Evolutionary conservation across 2,113 vertebrate genomes (phyloP), one percentile per base, ranked within the genome.

Genomic region (Mormyrus lacerda): DNA sequence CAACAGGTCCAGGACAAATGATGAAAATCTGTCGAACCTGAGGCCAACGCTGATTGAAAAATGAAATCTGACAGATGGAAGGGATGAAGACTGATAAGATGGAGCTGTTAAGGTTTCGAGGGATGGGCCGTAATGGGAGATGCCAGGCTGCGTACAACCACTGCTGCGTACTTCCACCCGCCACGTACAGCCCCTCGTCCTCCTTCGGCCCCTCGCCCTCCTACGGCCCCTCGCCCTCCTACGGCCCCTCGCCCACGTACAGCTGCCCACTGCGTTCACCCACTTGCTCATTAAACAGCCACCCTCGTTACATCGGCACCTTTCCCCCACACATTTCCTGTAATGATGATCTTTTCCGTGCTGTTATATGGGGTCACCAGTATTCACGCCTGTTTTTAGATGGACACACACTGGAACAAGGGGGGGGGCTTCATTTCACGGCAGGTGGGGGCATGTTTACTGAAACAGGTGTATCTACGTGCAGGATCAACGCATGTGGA

Each of bases 61-160:
- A 24, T 82, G 2, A 44, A 82, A 44, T 82, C 35, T 82, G 76
- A 42, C 35, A 44, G 19, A 21, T 82, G 76, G 17, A 79, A 79
- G 31, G 73, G 11, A 82, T 44, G 4, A 82, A 21, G 76, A 13
- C 42, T 44, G 4, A 21, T 39, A 44, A 21, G 17, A 82, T 21
- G 35, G 21, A 10, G 21, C 82, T 44, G 39, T 45, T 83, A 24
- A n/a, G 91, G 93, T 91, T 94, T 93, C 93, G 82, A 91, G 91
- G 89, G 90, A 91, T 93, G 92, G 79, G 87, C 91, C 90, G 53
- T 93, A 94, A 95, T 93, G 90, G 92, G 92, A 94, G 93, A 93
- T 93, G 92, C 89, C 90, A 92, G 89, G 89, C 90, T 90, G n/a
- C 8, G 3, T 2, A 65, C 58, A 65, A 0, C 7, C 61, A 1